These are phyloP conservation scores for Galaxias olidus DNA, from an alignment of 2,797 vertebrate species.

Conservation along the genomic window DNA sequence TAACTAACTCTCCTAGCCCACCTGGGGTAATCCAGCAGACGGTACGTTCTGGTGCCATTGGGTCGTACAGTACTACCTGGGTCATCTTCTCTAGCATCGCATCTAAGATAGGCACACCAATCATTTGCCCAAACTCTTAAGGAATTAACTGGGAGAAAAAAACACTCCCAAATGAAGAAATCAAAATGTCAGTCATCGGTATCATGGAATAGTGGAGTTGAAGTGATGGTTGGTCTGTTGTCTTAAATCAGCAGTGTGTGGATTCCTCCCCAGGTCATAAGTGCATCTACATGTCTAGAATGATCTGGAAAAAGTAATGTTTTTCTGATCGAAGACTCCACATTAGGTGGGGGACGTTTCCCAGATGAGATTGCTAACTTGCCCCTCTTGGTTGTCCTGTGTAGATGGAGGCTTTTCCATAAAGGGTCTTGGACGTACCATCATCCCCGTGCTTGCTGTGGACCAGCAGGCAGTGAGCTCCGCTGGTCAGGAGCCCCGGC, in stretches of 20 bases:
- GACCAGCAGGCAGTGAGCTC: conserved; percentile 62
- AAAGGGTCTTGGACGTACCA: conserved; percentile 72
- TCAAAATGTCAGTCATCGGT: no score
- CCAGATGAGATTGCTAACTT: conserved; percentile 24
- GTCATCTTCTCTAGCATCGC: conserved; percentile 3
- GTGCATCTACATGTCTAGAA: no score
- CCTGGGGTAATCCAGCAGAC: conserved; percentile 5
- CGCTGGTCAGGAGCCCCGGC: conserved; percentile 73
- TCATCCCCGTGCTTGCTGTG: conserved; percentile 71
- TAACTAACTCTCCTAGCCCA: conserved; percentile 31
- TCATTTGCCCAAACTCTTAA: conserved; percentile 45
- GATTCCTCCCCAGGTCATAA: no score
- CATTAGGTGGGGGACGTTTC: background rate
- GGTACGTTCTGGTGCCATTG: background rate
- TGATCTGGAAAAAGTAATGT: no score
- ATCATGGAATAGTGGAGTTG: no score
- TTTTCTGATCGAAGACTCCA: no score
- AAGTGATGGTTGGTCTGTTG: conserved; percentile 59
- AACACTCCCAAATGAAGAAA: no score
- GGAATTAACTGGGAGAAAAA: background rate
- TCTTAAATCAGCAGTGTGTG: conserved; percentile 9
- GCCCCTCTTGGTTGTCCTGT: conserved; percentile 24
- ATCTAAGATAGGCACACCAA: conserved; percentile 59
- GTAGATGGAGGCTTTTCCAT: conserved; percentile 77
- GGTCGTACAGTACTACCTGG: background rate